A percentile compares a stretch with the other conserved stretches of the same genome.
phyloP scores from a whole-genome alignment of 2,113 vertebrate species.

The Chinchilla lanigera region DNA sequence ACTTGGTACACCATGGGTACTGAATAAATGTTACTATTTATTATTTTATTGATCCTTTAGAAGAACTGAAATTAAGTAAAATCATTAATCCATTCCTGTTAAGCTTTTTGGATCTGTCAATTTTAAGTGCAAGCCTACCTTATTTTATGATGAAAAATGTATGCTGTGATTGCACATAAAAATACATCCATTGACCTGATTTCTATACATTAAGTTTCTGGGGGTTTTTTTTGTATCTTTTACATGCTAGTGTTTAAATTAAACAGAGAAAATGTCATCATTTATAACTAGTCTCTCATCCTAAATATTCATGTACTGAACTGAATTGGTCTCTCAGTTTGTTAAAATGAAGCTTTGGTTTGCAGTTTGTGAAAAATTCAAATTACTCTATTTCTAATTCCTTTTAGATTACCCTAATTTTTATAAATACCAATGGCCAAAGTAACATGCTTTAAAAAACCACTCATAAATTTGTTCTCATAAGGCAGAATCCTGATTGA shows the following conservation, averaged over 20 bases:
- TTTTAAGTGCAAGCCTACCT: neutral
- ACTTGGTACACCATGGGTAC: neutral
- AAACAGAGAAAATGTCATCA: neutral
- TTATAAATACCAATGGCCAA: neutral
- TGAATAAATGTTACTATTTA: neutral
- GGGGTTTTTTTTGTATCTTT: neutral
- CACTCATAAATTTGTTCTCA: neutral
- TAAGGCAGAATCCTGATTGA: neutral
- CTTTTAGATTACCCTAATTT: neutral
- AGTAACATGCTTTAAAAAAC: conserved; percentile 5
- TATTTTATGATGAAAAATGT: neutral
- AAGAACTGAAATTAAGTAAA: neutral
- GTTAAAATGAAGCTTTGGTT: neutral
- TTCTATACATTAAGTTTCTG: neutral
- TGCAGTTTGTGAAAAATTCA: neutral
- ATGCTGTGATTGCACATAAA: neutral
- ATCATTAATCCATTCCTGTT: neutral
- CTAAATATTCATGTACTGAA: neutral
- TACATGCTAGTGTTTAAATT: neutral
- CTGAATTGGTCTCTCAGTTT: neutral
- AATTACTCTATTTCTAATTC: conserved; percentile 29
- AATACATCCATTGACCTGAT: neutral
- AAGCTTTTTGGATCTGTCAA: neutral
- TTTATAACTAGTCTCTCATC: neutral
- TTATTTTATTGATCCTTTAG: neutral